Base-by-base conservation (phyloP, 2,113 vertebrate species). In the Zosterops borbonicus region DNA sequence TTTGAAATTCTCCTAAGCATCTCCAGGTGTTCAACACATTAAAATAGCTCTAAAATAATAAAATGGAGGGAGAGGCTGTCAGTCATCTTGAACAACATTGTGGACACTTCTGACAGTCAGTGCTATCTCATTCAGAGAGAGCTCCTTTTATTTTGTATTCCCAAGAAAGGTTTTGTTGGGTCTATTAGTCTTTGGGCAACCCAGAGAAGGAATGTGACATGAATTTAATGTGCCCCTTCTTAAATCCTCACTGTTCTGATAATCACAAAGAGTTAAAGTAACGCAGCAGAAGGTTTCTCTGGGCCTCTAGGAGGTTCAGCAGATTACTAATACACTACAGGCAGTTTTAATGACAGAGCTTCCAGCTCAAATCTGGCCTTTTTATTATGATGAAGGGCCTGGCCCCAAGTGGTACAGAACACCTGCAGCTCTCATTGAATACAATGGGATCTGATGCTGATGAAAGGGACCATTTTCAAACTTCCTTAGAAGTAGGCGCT, bases 401-500 rank as follows among this genome's bases (percentile, higher is more conserved):
- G 89, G 95, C 97, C 95, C 96, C 95, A 97, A 97, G 96, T 96
- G 94, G 93, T 97, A 95, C 89, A 76, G 95, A 96, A 96, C 95
- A 96, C 96, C 95, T 97, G 95, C 95, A 97, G 96, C 89, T 97
- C 95, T 95, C 96, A 96, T 96, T 95, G 96, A 97, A 93, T 96
- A 97, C 96, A 97, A 97, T 96, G 94, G 96, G 96, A 97, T 97
- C 87, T 95, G 94, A 95, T 96, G 91, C 94, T 95, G 96, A 97
- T 96, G 95, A 97, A 96, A 97, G 93, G 89, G 93, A 95, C 96
- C 95, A 79, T 96, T 96, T 97, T 95, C 93, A 92, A 95, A 95
- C 94, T 95, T 95, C 81, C 89, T 96, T 92, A 96, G 95, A 97
- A 97, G 95, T 94, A 95, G 94, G 92, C 39, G 74, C 91, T 96